Base-by-base conservation (phyloP, 2,113 vertebrate genomes). In the Larimichthys polyactis region DNA sequence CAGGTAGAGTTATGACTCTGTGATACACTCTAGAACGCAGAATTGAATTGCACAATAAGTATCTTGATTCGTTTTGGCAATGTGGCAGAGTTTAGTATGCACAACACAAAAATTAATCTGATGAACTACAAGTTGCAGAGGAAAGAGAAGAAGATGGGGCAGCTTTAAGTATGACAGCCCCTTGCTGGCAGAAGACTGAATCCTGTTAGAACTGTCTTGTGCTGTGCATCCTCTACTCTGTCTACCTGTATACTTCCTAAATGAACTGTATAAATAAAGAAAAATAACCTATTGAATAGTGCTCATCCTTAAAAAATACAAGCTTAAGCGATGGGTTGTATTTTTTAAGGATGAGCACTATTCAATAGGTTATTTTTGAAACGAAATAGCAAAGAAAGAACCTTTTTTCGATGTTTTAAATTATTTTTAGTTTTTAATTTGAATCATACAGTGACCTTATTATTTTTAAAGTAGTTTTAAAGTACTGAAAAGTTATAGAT, bases 151-250 rank as follows among this genome's bases (percentile, higher is more conserved):
- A 83, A 75, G 22, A 78, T 46, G 32, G 4, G 22, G 32, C 43
- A 69, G 36, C 14, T 71, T 81, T 85, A 67, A 15, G 69, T 72
- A 46, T 59, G 79, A 75, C 66, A 80, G 46, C 60, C 59, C 46
- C 60, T 74, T 60, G 36, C 81, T 79, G 75, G 72, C 58, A 70
- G 68, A 83, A 27, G 62, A 83, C 46, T 70, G 55, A 83, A 85
- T 87, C 64, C 55, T 79, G 81, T 79, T 81, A 80, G 48, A 82
- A 78, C 51, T 44, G 62, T 78, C 57, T 81, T 71, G 55, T 85
- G 70, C 58, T 51, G 63, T 71, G 59, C 36, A 57, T 86, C 60
- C 71, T 78, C 40, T 70, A 6, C 67, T 76, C 19, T 44, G 48
- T 69, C 36, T 74, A 57, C 68, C 43, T 51, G 16, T 48, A 54